Conservation (phyloP, 2,797 vertebrate species). For the Malacoraja senta region DNA sequence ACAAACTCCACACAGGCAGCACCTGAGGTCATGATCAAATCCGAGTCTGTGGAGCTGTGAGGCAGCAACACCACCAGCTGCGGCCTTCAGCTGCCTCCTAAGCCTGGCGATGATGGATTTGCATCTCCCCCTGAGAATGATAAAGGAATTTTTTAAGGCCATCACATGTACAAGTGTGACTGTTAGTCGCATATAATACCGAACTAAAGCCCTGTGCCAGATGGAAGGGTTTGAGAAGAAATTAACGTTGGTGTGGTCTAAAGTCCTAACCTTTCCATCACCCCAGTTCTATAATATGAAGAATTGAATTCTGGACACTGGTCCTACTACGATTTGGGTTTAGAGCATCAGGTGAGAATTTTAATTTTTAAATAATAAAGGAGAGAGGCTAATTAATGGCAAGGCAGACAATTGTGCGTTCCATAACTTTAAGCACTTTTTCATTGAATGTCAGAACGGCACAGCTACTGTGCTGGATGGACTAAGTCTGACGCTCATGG, state of each 20-base stretch:
- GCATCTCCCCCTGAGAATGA: too few species aligned
- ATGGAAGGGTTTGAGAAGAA: neutral
- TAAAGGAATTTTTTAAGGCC: too few species aligned
- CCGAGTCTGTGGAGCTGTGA: too few species aligned
- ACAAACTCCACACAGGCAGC: too few species aligned
- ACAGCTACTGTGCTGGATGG: neutral
- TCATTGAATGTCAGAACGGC: neutral
- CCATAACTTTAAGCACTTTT: neutral
- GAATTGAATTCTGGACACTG: neutral
- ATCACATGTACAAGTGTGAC: too few species aligned
- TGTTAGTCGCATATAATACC: too few species aligned
- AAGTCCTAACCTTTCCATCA: neutral
- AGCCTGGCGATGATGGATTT: too few species aligned
- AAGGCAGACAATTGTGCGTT: neutral
- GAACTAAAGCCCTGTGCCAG: neutral
- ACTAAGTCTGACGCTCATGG: slow-evolving; percentile 7
- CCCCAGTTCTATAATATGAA: neutral
- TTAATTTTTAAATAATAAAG: neutral
- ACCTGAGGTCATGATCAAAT: too few species aligned
- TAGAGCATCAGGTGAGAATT: neutral
- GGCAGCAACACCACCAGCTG: too few species aligned
- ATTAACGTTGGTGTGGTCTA: neutral
- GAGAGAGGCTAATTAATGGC: neutral
- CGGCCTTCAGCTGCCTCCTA: too few species aligned
- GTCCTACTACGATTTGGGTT: neutral